Conservation (phyloP, 2,113 vertebrate species). For the Mormyrus lacerda region DNA sequence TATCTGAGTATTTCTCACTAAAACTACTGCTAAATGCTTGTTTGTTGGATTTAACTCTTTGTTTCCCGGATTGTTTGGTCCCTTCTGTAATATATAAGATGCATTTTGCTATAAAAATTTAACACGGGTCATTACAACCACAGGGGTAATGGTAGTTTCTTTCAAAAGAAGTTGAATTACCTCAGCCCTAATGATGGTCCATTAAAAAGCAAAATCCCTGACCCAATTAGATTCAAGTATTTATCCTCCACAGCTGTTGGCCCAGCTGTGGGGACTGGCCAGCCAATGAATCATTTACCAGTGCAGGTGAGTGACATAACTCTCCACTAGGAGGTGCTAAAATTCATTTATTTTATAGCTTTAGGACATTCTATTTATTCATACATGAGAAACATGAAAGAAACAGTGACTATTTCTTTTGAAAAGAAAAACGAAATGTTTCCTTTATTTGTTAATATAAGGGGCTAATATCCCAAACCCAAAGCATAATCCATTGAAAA, state of each 20-base stretch:
- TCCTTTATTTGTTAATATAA: neutral
- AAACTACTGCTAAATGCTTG: neutral
- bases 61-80: neutral
- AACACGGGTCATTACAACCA: neutral
- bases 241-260: neutral
- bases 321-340: neutral
- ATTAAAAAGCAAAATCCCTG: neutral
- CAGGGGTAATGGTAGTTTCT: neutral
- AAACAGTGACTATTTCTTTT: neutral
- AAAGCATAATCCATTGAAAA: neutral
- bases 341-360: neutral
- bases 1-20: neutral
- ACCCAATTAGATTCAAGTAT: neutral
- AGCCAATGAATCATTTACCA: neutral
- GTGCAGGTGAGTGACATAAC: neutral
- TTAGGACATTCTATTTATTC: neutral
- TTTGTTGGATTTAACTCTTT: neutral
- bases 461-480: neutral
- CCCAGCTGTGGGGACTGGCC: neutral
- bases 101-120: neutral
- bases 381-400: neutral
- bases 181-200: neutral
- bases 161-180: neutral
- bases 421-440: neutral
- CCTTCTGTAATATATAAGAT: neutral